Percentiles rank a stretch among this genome's conserved stretches.
Conservation (phyloP, 64 coral and sea anemone species). For the Montipora sp. region DNA sequence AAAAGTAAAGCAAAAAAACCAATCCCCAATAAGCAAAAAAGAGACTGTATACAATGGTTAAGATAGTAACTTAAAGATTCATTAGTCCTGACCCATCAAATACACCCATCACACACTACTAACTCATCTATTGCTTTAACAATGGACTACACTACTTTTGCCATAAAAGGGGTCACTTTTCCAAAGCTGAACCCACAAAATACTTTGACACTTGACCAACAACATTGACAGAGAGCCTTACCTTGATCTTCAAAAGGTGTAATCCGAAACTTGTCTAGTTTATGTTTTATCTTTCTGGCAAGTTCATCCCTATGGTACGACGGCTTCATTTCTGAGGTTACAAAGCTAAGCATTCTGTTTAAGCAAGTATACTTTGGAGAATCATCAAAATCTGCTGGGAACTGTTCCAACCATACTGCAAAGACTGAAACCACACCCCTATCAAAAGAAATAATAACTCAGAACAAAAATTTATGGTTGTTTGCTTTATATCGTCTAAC, state of each 20-base stretch:
- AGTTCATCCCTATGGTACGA: slow-evolving; percentile 27
- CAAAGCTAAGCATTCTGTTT: slow-evolving; percentile 65
- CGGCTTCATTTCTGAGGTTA: slow-evolving; percentile 33
- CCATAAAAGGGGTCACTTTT: background rate
- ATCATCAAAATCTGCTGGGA: slow-evolving; percentile 66
- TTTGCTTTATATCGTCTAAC: no score
- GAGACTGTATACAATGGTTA: no score
- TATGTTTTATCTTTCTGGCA: slow-evolving; percentile 63
- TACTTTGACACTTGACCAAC: no score
- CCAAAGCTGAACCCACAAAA: background rate
- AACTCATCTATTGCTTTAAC: no score
- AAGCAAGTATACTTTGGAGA: slow-evolving; percentile 47
- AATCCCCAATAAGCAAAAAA: no score
- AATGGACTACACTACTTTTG: no score
- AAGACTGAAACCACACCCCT: slow-evolving; percentile 66
- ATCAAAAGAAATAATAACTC: background rate
- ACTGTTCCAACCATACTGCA: slow-evolving; percentile 76
- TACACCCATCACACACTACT: no score
- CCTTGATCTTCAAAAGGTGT: slow-evolving; percentile 75
- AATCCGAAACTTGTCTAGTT: slow-evolving; percentile 57
- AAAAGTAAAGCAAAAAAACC: no score
- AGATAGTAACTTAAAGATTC: no score
- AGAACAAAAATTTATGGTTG: background rate
- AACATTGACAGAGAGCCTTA: background rate
- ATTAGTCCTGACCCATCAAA: no score